Conservation (phyloP, 2,797 vertebrate species). For the Catostomus latipinnis region DNA sequence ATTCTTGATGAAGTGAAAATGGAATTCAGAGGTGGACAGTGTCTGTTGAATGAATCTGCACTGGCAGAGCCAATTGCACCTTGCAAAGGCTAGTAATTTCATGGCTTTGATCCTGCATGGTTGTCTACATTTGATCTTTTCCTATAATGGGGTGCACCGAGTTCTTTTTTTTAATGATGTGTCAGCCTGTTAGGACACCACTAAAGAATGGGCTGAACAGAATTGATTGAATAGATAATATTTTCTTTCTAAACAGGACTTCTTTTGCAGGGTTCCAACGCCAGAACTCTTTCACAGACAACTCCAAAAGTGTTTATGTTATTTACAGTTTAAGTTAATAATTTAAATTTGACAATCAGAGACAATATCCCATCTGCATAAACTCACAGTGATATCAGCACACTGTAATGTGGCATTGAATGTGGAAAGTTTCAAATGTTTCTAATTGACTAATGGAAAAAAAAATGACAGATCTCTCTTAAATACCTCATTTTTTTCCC, state of each 20-base stretch:
- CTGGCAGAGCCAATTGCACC: slow-evolving; percentile 41
- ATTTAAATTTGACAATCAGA: too few species aligned
- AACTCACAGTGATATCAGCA: too few species aligned
- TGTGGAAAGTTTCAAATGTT: too few species aligned
- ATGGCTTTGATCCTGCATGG: slow-evolving; percentile 58
- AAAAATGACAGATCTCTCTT: too few species aligned
- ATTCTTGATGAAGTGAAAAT: too few species aligned
- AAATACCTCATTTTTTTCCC: too few species aligned
- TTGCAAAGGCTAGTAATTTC: slow-evolving; percentile 52
- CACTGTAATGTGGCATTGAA: too few species aligned
- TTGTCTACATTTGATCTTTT: slow-evolving; percentile 60
- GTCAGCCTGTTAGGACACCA: slow-evolving; percentile 4
- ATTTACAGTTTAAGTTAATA: too few species aligned
- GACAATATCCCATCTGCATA: too few species aligned
- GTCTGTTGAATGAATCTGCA: slow-evolving; percentile 32
- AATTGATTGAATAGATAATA: slow-evolving; percentile 38
- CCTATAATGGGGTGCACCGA: slow-evolving; percentile 26
- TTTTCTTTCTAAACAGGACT: neutral
- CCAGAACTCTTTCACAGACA: neutral
- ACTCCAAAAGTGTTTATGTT: too few species aligned
- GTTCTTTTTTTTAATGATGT: slow-evolving; percentile 48
- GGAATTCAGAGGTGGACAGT: slow-evolving; percentile 23
- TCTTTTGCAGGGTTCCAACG: neutral
- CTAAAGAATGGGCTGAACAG: slow-evolving; percentile 18
- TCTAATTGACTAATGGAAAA: too few species aligned